phyloP scores from a whole-genome alignment of 1,140 invertebrate species.

The Ceratoteleas bidentatus region DNA sequence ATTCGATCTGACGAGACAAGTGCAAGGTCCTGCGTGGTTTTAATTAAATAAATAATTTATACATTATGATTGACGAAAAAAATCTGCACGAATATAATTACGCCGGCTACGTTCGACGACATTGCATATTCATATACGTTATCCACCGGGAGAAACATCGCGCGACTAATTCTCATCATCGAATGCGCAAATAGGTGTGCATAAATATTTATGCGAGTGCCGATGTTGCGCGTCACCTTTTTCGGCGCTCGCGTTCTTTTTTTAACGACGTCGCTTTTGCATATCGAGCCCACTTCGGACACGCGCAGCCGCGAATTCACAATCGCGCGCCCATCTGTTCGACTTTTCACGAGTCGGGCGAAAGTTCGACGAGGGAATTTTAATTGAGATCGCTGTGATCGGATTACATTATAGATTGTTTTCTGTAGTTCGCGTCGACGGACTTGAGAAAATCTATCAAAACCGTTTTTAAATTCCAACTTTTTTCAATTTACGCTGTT shows the following conservation, averaged over 20 bases:
- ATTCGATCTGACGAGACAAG: background rate
- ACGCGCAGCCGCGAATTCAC: no score
- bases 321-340: no score
- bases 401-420: no score
- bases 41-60: slow-evolving; percentile 36
- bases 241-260: slow-evolving; percentile 2
- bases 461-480: no score
- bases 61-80: slow-evolving; percentile 26
- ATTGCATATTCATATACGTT: slow-evolving; percentile 39
- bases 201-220: slow-evolving; percentile 34
- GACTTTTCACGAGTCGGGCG: no score
- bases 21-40: background rate
- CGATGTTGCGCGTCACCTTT: slow-evolving; percentile 5
- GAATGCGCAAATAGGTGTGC: slow-evolving; percentile 28
- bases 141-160: slow-evolving; percentile 18
- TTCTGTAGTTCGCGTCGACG: no score
- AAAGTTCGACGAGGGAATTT: no score
- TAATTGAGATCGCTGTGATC: no score
- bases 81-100: slow-evolving; percentile 29
- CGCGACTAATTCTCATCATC: slow-evolving; percentile 28
- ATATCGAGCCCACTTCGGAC: background rate
- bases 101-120: background rate
- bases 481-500: no score
- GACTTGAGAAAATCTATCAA: no score
- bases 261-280: background rate